phyloP scores from a whole-genome alignment of 2,888 invertebrate species.

The Rhamphomyia laevipes region DNA sequence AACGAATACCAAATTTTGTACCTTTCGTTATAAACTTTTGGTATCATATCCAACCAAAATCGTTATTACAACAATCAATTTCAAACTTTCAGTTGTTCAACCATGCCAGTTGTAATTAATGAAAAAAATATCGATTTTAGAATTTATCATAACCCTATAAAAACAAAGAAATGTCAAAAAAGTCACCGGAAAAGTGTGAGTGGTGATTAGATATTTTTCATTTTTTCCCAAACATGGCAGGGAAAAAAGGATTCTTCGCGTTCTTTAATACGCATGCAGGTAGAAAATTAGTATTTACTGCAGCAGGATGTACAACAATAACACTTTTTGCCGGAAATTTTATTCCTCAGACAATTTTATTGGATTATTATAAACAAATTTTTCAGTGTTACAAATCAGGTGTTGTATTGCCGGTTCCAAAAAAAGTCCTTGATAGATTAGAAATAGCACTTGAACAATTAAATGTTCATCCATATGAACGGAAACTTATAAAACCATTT shows the following conservation, averaged over 20 bases:
- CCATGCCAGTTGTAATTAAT: too few relatives aligned
- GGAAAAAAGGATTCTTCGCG: not conserved
- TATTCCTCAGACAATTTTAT: conserved; percentile 48
- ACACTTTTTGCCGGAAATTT: conserved; percentile 39
- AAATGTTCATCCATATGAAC: conserved; percentile 41
- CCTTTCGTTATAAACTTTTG: too few relatives aligned
- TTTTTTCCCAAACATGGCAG: too few relatives aligned
- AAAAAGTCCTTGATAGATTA: conserved; percentile 40
- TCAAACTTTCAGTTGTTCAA: too few relatives aligned
- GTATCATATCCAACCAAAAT: too few relatives aligned
- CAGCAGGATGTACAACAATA: conserved; percentile 39
- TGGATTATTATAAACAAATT: conserved; percentile 49
- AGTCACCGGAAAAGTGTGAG: too few relatives aligned
- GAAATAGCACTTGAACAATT: conserved; percentile 49
- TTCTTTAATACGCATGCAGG: conserved; percentile 38
- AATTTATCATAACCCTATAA: too few relatives aligned
- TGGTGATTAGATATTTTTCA: too few relatives aligned
- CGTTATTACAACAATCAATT: too few relatives aligned
- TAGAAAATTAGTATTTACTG: conserved; percentile 40
- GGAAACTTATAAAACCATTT: conserved; percentile 49
- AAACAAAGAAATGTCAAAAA: too few relatives aligned
- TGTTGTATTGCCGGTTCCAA: conserved; percentile 43
- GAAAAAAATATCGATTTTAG: too few relatives aligned
- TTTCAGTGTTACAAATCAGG: conserved; percentile 53
- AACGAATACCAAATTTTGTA: too few relatives aligned